These are phyloP conservation scores for Propithecus perrieri DNA, from an alignment of 2,797 vertebrate species.

Conservation along the genomic window DNA sequence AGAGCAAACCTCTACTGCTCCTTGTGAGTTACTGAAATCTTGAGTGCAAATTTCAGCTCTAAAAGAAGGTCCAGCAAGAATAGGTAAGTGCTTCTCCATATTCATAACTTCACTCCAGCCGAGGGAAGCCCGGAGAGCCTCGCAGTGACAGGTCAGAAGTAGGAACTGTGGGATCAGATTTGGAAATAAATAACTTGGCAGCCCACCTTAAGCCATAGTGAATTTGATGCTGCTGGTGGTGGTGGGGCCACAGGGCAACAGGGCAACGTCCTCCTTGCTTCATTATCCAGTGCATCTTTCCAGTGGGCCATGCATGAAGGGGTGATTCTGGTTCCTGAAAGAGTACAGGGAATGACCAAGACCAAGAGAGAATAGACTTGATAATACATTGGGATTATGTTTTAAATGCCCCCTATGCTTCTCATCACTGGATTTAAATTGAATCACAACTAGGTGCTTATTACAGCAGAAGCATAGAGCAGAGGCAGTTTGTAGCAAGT, in stretches of 20 bases:
- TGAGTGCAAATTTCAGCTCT: conserved; percentile 63
- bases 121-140: background rate
- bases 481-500: background rate
- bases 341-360: background rate
- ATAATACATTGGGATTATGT: background rate
- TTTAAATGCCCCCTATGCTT: background rate
- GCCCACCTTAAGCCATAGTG: background rate
- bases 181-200: background rate
- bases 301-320: background rate
- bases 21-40: conserved; percentile 51
- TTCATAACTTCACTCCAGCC: background rate
- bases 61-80: conserved; percentile 21
- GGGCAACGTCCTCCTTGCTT: background rate
- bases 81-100: conserved; percentile 79
- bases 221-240: background rate
- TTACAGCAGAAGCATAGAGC: background rate
- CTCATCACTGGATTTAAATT: background rate
- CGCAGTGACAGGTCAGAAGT: background rate
- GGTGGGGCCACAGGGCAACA: no score
- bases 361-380: background rate
- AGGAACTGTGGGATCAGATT: background rate
- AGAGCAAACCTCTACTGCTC: conserved; percentile 62
- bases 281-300: background rate
- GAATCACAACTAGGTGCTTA: background rate
- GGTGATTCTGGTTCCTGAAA: background rate